Conservation (phyloP, 1,140 invertebrate species). For the Saccostrea glomerata region DNA sequence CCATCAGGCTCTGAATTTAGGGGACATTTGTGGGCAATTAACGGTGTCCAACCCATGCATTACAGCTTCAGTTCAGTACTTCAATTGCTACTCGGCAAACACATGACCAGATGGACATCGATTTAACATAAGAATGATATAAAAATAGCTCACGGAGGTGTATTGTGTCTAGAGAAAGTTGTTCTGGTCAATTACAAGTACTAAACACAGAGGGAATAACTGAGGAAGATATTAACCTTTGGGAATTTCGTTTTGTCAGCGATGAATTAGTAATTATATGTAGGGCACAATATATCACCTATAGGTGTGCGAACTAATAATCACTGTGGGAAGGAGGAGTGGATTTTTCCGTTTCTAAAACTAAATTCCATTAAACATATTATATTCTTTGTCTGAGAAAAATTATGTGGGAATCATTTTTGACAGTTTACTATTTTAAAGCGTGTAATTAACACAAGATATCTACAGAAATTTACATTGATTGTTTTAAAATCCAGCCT, state of each 20-base stretch:
- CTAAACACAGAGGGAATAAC: background rate
- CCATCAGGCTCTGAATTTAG: background rate
- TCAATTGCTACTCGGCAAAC: conserved; percentile 16
- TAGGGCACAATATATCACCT: background rate
- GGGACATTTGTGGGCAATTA: conserved; percentile 14
- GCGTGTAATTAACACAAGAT: too few relatives aligned
- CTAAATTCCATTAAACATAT: too few relatives aligned
- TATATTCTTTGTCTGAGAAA: too few relatives aligned
- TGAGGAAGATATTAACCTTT: background rate
- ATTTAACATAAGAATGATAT: conserved; percentile 13
- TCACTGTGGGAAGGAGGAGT: background rate
- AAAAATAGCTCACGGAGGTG: background rate
- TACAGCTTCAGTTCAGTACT: background rate
- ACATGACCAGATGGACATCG: background rate
- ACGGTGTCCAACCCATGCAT: background rate
- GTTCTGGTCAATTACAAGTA: conserved; percentile 2
- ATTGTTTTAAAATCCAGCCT: too few relatives aligned
- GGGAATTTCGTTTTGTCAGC: background rate
- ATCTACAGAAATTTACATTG: too few relatives aligned
- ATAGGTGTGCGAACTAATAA: background rate
- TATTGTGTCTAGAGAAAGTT: background rate
- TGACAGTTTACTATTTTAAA: too few relatives aligned
- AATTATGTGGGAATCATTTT: too few relatives aligned
- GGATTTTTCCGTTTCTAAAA: too few relatives aligned
- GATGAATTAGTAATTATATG: background rate